Base-by-base conservation (phyloP, 2,797 vertebrate species). In the Sebastolobus alascanus region DNA sequence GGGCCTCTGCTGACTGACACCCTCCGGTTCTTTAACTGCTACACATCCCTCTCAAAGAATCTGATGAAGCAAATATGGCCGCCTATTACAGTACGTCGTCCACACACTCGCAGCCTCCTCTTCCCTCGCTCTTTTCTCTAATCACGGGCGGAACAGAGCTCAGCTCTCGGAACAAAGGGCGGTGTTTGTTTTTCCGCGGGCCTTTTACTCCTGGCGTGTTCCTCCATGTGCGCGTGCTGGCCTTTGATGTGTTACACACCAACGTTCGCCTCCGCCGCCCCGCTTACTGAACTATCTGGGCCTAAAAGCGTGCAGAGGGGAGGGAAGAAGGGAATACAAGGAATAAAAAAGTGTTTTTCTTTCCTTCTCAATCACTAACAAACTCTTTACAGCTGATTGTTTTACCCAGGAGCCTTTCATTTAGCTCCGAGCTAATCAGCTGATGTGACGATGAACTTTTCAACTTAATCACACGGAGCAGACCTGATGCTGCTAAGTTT, bases 111-210 rank as follows among this genome's bases (percentile, higher is more conserved):
- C 33, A 12, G 67, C 72, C 83, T 84, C 69, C 77, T 86, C 81
- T 87, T 86, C 80, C 80, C 80, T 89, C 74, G 2, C 68, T 89
- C 75, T 73, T 80, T 73, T 91, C 94, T 94, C 84, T 95, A 95
- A 94, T 94, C 94, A 94, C 38, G 84, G 65, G 22, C 8, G 58
- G 83, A 87, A 56, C 77, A 35, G 84, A 58, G 60, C 79, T 76
- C 59, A 1, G 83, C 86, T 68, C 80, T 73, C 52, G 64, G 46
- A 95, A 94, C 93, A 95, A 95, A 95, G 91, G 83, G 40, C 50
- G 46, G 16, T 94, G 93, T 95, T 95, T 95, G 90, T 94, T 95
- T 93, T 93, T 75, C 70, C 60, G 72, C 81, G 2, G 64, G 82
- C 87, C 72, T 89, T 93, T 93, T 93, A 93, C 92, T 93, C 87